Base-by-base conservation (phyloP, 2,113 vertebrate species). In the Mormoops blainvillei region DNA sequence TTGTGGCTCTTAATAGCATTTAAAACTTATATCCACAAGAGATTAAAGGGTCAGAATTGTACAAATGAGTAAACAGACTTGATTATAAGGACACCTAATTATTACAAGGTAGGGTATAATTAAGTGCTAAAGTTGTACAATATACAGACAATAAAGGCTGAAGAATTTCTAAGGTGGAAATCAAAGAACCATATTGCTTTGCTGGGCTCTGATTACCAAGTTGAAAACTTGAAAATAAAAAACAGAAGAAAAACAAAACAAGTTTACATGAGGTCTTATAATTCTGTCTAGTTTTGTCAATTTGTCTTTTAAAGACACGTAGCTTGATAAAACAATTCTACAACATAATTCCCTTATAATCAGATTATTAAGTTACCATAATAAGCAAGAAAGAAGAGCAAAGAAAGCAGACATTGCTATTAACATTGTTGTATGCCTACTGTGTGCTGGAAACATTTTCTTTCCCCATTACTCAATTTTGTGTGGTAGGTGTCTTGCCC, bases 21-120 rank as follows among this genome's bases (percentile, higher is more conserved):
- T 86, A 83, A 91, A 96, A 84, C 93, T 97, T 96, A 98, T 96
- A 97, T 96, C 89, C 91, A 61, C 52, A 68, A 61, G 86, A 96
- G 96, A 96, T 98, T 95, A 98, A 96, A 97, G 94, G 95, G 94
- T 97, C 91, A 96, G 91, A 96, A 65, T 52, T 70, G 74, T 73
- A 56, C 85, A 96, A 96, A 65, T 87, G 95, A 93, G 91, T 98
- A 97, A 98, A 97, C 91, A 97, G 91, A 94, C 73, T 90, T 97
- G 95, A 97, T 98, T 94, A 95, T 96, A 93, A 97, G 93, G 93
- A 96, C 86, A 96, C 89, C 96, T 97, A 97, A 97, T 97, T 96
- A 96, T 95, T 94, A 95, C 38, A 96, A 91, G 97, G 87, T 97
- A 97, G 94, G 63, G 73, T 95, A 95, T 97, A 97, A 98, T 97